phyloP scores from a whole-genome alignment of 2,888 invertebrate species.

The Norana najaformis region DNA sequence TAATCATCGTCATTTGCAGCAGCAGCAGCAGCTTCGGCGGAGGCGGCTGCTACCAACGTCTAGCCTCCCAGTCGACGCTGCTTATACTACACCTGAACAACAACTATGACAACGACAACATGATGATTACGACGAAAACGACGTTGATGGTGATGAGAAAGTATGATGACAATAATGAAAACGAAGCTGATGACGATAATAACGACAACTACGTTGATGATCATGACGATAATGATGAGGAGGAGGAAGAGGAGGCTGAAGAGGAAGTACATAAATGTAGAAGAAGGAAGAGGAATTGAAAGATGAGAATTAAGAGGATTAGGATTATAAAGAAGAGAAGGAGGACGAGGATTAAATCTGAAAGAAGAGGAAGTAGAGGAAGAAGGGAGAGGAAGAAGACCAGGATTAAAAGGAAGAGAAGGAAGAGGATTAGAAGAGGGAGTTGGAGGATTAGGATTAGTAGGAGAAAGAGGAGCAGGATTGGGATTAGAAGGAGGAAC shows the following conservation, averaged over 20 bases:
- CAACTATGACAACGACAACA: neutral
- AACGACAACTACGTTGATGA: neutral
- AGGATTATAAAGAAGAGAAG: too few relatives aligned
- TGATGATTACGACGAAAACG: neutral
- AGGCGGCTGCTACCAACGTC: neutral
- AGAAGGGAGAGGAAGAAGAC: neutral
- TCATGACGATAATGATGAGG: neutral
- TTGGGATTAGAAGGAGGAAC: neutral
- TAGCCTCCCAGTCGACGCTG: neutral
- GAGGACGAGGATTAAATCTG: neutral
- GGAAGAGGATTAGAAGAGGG: neutral
- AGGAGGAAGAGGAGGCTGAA: neutral
- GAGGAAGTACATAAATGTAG: neutral
- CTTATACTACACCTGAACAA: neutral
- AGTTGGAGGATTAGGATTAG: neutral
- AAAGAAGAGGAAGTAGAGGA: neutral
- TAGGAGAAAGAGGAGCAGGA: neutral
- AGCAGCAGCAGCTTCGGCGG: neutral
- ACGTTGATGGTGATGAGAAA: neutral
- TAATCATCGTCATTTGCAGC: neutral
- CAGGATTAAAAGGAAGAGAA: neutral
- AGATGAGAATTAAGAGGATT: too few relatives aligned
- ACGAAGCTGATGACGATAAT: neutral
- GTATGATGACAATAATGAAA: neutral
- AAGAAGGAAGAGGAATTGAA: neutral